These are phyloP conservation scores for Camelus dromedarius DNA, from an alignment of 2,113 vertebrate species.

Conservation along the genomic window DNA sequence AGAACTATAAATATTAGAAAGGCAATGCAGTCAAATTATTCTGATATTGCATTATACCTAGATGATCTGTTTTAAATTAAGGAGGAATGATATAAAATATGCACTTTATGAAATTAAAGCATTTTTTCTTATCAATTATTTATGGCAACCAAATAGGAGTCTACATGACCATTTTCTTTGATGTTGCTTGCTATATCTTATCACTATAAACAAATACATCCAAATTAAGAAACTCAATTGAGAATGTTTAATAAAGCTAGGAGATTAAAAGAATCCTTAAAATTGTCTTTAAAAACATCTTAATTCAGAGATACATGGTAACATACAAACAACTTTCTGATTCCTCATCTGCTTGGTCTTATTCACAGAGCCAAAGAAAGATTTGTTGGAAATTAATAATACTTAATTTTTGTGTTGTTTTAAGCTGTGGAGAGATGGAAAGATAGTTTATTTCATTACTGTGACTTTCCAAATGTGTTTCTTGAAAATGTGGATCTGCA, in stretches of 20 bases:
- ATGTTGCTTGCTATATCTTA: neutral
- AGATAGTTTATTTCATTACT: neutral
- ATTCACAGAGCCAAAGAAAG: neutral
- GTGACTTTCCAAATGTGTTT: neutral
- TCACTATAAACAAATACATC: neutral
- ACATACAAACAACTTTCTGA: neutral
- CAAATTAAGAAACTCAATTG: neutral
- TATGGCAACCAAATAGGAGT: neutral
- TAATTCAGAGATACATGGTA: neutral
- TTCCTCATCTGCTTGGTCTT: neutral
- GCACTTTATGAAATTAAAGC: neutral
- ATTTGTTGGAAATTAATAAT: neutral
- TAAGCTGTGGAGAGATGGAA: neutral
- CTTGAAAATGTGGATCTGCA: neutral
- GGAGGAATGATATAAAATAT: conserved; percentile 7
- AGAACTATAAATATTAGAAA: conserved; percentile 3
- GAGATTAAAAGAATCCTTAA: neutral
- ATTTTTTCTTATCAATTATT: neutral
- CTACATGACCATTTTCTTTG: neutral
- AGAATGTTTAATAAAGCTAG: neutral
- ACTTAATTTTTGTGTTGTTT: neutral
- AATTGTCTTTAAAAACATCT: neutral
- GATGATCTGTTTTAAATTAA: conserved; percentile 9
- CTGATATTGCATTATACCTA: neutral
- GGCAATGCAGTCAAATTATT: neutral